phyloP scores from a whole-genome alignment of 2,797 vertebrate genomes.

The Gymnothorax javanicus region DNA sequence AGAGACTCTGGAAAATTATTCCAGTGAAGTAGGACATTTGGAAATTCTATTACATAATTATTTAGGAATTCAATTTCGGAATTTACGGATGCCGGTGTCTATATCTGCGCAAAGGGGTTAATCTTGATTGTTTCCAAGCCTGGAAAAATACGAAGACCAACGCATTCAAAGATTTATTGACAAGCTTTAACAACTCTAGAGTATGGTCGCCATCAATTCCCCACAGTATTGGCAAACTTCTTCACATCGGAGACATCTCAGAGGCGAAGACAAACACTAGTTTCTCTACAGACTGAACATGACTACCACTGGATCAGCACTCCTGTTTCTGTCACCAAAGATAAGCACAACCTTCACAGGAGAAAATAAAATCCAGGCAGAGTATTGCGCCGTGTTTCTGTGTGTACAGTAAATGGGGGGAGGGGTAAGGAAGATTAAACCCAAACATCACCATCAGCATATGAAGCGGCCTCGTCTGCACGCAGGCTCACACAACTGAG shows the following conservation, averaged over 20 bases:
- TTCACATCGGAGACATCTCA: not conserved
- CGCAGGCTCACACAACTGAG: not conserved
- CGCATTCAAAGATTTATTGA: not conserved
- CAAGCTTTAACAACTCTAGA: not conserved
- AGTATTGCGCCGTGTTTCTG: not conserved
- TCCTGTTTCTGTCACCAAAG: not conserved
- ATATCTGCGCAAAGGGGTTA: too few relatives aligned
- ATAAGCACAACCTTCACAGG: not conserved
- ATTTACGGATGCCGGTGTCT: too few relatives aligned
- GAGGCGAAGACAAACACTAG: not conserved
- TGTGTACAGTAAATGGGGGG: not conserved
- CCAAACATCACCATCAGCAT: too few relatives aligned
- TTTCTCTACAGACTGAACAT: not conserved
- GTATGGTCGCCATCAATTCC: not conserved
- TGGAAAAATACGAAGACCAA: not conserved
- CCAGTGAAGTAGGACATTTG: too few relatives aligned
- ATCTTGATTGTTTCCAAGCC: not conserved
- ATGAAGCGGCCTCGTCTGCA: not conserved
- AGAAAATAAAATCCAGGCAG: not conserved
- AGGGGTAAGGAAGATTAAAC: not conserved
- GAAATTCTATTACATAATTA: too few relatives aligned
- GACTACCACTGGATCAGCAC: not conserved
- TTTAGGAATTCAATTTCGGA: too few relatives aligned
- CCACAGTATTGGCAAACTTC: not conserved
- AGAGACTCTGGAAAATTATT: too few relatives aligned